These are phyloP conservation scores for Enoplolaimus lenunculus DNA, from an alignment of 2,888 invertebrate genomes.

Conservation along the genomic window DNA sequence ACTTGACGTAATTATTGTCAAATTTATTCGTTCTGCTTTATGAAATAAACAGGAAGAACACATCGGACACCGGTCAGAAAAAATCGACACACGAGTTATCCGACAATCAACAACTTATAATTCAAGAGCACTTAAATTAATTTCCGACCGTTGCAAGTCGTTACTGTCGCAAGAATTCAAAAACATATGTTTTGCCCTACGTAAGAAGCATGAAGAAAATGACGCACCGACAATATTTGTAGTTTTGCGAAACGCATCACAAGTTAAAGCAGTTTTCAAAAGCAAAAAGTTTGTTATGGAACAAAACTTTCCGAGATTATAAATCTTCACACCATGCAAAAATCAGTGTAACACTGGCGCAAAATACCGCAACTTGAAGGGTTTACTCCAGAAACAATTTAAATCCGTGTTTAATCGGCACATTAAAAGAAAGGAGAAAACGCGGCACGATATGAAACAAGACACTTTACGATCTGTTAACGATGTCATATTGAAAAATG, in stretches of 20 bases:
- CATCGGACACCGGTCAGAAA: not conserved
- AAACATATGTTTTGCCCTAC: slow-evolving; percentile 2
- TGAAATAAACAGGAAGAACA: not conserved
- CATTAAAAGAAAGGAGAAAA: not conserved
- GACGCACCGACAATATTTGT: not conserved
- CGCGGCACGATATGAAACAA: not conserved
- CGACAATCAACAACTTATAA: not conserved
- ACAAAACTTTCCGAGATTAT: slow-evolving; percentile 12
- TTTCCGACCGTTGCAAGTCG: not conserved
- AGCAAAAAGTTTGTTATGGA: not conserved
- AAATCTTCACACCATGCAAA: not conserved
- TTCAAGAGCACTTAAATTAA: not conserved
- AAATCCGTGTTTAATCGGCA: not conserved
- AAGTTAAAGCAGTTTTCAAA: not conserved
- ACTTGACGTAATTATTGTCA: not conserved
- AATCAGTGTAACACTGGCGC: slow-evolving; percentile 7
- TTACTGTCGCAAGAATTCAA: not conserved
- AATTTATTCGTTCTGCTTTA: not conserved
- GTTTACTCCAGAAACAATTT: not conserved
- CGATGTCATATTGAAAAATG: not conserved
- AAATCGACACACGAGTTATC: not conserved
- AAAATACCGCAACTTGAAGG: not conserved
- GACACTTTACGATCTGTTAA: not conserved
- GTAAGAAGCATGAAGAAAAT: not conserved
- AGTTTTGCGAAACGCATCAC: not conserved